Base-by-base conservation (phyloP, 92 coral and sea anemone genomes). In the Parazoanthus atlanticus region DNA sequence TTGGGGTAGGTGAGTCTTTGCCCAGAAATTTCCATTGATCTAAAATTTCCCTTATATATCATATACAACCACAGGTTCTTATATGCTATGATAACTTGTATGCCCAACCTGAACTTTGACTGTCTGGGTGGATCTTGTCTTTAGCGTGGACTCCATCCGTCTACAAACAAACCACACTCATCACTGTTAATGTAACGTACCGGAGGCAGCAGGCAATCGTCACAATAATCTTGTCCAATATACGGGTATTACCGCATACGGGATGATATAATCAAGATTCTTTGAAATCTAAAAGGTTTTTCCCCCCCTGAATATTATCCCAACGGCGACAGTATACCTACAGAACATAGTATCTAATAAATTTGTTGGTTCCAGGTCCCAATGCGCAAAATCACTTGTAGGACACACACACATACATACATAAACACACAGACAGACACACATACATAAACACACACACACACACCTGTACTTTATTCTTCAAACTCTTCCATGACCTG, bases 131-230 rank as follows among this genome's bases (percentile, higher is more conserved):
- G 73, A 85, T 80, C 72, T 90, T 95, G 91, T 96, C 99, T 79
- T 71, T 90, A 19, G 89, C 91, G 76, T 96, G 99, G 65, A 96
- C 91, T 15, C 97, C 98, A 83, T 96, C 99, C 33, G 99, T 96
- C 99, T 96, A 32, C 12, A 38, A 82, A 80, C 19, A 23, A 79
- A 79, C 26, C 10, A 75, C 71, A 74, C 2, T 38, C 8, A 46
- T 49, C 31, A 30, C 36, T 78, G 52, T 16, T 16, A 17, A 72
- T 25, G 25, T 1, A 11, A 32, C 34, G 8, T 30, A 13, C 40
- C 7, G 6, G 5, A 72, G 34, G 17, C 69, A 23, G 28, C 69
- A 19, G 69, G 10, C 58, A 28, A 61, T 5, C 8, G 9, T 23
- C 21, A 61, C 28, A 61, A 21, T 61, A 7, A 61, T 23, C 15